These are phyloP conservation scores for Marisa cornuarietis DNA, from an alignment of 1,140 invertebrate species.

Conservation along the genomic window DNA sequence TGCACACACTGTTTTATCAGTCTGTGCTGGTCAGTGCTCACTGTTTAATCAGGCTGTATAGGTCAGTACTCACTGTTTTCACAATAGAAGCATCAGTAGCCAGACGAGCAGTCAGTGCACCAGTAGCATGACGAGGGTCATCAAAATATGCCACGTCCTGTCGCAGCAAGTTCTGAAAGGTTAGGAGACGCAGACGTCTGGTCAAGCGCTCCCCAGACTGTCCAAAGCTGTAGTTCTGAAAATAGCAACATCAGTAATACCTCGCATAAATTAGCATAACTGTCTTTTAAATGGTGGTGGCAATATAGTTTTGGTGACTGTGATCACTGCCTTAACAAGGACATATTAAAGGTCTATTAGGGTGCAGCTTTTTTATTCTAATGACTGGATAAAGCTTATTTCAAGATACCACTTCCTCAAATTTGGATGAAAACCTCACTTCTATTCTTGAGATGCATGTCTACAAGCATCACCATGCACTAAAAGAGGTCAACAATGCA, in stretches of 20 bases:
- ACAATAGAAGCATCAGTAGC: constrained; percentile 69
- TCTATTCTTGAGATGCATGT: too few relatives aligned
- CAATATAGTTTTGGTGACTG: background rate
- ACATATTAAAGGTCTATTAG: background rate
- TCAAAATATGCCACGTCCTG: constrained; percentile 70
- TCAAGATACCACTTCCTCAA: too few relatives aligned
- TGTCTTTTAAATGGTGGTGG: background rate
- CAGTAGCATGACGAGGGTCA: constrained; percentile 67
- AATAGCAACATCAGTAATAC: background rate
- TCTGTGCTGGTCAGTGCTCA: constrained; percentile 37
- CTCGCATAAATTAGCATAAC: background rate
- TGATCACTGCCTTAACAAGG: background rate
- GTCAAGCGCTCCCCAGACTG: constrained; percentile 70
- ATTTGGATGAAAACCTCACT: too few relatives aligned
- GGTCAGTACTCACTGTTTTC: constrained; percentile 61
- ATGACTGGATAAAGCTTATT: too few relatives aligned
- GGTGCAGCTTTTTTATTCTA: too few relatives aligned
- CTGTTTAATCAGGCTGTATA: constrained; percentile 14
- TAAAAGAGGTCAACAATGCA: too few relatives aligned
- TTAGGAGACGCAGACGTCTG: constrained; percentile 63
- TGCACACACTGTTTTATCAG: too few relatives aligned
- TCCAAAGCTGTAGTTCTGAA: constrained; percentile 70
- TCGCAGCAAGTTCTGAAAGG: constrained; percentile 67
- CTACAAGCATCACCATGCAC: too few relatives aligned
- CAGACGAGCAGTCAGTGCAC: constrained; percentile 69